Percentiles rank a stretch among this genome's conserved stretches.
phyloP scores from a whole-genome alignment of 2,113 vertebrate species.

The Rhinolophus sinicus region DNA sequence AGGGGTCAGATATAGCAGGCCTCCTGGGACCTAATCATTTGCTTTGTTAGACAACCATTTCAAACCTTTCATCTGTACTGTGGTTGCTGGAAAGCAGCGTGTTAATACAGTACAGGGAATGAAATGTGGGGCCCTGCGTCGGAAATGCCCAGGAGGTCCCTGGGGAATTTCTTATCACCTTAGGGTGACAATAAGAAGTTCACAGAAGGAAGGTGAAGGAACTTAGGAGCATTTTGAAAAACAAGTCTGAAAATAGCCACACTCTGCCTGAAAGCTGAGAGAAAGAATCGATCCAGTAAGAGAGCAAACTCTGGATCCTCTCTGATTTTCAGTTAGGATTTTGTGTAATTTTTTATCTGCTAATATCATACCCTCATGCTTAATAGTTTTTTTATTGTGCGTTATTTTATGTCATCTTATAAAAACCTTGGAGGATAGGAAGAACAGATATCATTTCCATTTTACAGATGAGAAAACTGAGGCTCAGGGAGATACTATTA shows the following conservation, averaged over 20 bases:
- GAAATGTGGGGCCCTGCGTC: neutral
- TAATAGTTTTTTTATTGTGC: neutral
- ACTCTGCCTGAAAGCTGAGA: neutral
- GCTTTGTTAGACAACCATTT: neutral
- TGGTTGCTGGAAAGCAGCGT: neutral
- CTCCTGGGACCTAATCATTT: neutral
- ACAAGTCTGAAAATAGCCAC: neutral
- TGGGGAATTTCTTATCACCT: neutral
- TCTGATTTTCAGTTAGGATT: neutral
- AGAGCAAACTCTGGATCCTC: neutral
- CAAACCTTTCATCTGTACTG: neutral
- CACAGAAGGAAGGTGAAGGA: neutral
- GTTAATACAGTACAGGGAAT: neutral
- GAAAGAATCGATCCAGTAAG: neutral
- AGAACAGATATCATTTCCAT: neutral
- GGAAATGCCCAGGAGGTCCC: neutral
- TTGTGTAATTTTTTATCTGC: neutral
- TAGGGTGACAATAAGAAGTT: neutral
- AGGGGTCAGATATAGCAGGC: neutral
- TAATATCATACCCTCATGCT: neutral
- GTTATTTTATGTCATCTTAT: neutral
- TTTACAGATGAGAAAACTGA: neutral
- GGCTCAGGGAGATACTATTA: neutral
- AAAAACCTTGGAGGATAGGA: neutral
- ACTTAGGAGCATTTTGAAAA: neutral